Conservation (phyloP, 1,140 invertebrate species). For the Listronotus oregonensis region DNA sequence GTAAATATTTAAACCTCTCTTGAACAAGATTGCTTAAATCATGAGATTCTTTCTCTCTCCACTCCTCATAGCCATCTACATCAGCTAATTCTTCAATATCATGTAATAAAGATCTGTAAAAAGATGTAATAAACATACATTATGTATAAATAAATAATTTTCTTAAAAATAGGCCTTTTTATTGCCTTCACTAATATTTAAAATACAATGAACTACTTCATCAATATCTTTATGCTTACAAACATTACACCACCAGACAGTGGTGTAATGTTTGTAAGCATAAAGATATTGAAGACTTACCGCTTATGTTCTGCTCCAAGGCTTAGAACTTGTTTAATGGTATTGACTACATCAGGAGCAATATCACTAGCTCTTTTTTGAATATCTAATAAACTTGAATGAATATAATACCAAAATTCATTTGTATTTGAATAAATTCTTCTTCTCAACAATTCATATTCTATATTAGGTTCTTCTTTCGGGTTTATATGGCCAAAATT, state of each 20-base stretch:
- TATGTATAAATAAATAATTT: no score
- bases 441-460: slow-evolving; percentile 82
- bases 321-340: slow-evolving; percentile 65
- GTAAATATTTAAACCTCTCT: slow-evolving; percentile 75
- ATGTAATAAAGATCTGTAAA: slow-evolving; percentile 67
- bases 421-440: slow-evolving; percentile 77
- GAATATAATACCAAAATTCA: slow-evolving; percentile 81
- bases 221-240: no score
- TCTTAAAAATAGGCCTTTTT: no score
- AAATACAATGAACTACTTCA: no score
- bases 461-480: slow-evolving; percentile 67
- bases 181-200: no score
- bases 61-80: slow-evolving; percentile 79
- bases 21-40: slow-evolving; percentile 84
- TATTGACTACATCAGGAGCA: slow-evolving; percentile 58
- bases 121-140: background rate
- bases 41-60: slow-evolving; percentile 79
- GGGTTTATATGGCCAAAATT: slow-evolving; percentile 44
- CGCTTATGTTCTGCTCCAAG: slow-evolving; percentile 71
- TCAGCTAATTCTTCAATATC: slow-evolving; percentile 73
- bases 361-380: slow-evolving; percentile 64
- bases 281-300: slow-evolving; percentile 53
- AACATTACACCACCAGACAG: no score
- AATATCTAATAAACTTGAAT: slow-evolving; percentile 74
- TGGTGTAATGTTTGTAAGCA: no score